Base-by-base conservation (phyloP, 2,888 invertebrate species). In the Oxycera nigricornis region DNA sequence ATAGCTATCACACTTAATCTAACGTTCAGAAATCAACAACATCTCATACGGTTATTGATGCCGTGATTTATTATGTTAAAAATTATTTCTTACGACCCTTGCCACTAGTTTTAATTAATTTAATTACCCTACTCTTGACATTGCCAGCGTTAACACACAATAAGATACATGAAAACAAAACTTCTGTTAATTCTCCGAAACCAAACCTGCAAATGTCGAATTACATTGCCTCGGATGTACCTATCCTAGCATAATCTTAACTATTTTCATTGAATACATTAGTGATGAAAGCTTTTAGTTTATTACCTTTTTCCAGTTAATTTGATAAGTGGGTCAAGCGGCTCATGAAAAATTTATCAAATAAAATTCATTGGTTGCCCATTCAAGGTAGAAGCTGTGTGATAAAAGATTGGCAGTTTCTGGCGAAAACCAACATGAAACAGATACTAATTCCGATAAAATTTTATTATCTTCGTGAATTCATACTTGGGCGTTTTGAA, bases 311-410 rank as follows among this genome's bases (percentile, higher is more conserved):
- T 76, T 72, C 74, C 76, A 67, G 72, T 74, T 76, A 76, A 76
- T 76, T 76, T 74, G 74, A 76, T 74, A 76, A 76, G 74, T 76
- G 73, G 76, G 74, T 76, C 76, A 76, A 74, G 76, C 26, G 72
- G 61, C 62, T 76, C 72, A 76, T 76, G 74, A 76, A 74, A 74
- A 74, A 74, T 74, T 61, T 74, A 74, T 76, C 74, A 76, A 74
- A 76, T 17, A 59, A 41, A 59, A 26, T 57, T 72, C 57, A 72
- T 59, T 41, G 59, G 57, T 59, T 59, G 41, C n/a, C 28, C 17
- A 67, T 67, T 67, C 17, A 59, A 24, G 17, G 20, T 62, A 35
- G 62, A 17, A 24, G 55, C 17, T 55, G 55, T 6, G 55, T 55
- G 55, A 55, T 55, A 55, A 22, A 24, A 46, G n/a, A 2, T 17